Conservation (phyloP, 2,888 invertebrate species). For the Pollenia amentaria region DNA sequence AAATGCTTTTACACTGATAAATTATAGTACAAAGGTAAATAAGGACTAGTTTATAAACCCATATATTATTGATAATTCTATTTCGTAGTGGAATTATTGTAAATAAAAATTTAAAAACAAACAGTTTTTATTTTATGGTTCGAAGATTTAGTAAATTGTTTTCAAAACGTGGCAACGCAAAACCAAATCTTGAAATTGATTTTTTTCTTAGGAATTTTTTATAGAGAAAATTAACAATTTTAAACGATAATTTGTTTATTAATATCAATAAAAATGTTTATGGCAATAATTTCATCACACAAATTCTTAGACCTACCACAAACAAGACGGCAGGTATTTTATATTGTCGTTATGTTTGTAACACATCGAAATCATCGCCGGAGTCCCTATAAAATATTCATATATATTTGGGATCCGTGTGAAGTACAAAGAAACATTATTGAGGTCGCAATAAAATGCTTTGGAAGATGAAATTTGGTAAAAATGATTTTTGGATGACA, state of each 20-base stretch:
- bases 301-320: too few relatives aligned
- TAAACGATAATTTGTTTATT: not conserved
- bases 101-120: constrained; percentile 20
- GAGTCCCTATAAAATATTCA: too few relatives aligned
- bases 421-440: too few relatives aligned
- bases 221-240: too few relatives aligned
- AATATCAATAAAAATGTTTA: constrained; percentile 9
- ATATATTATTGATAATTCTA: not conserved
- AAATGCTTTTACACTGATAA: not conserved
- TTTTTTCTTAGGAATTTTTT: not conserved
- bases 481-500: too few relatives aligned
- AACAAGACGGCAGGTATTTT: too few relatives aligned
- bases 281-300: not conserved
- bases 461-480: too few relatives aligned
- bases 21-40: not conserved
- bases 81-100: not conserved
- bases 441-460: too few relatives aligned
- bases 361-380: too few relatives aligned
- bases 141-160: constrained; percentile 50
- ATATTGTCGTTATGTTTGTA: too few relatives aligned
- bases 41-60: not conserved
- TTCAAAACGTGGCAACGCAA: not conserved
- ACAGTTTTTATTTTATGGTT: constrained; percentile 62
- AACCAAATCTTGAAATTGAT: constrained; percentile 4
- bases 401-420: too few relatives aligned